These are phyloP conservation scores for Mus spicilegus DNA, from an alignment of 2,113 vertebrate genomes.

Conservation along the genomic window DNA sequence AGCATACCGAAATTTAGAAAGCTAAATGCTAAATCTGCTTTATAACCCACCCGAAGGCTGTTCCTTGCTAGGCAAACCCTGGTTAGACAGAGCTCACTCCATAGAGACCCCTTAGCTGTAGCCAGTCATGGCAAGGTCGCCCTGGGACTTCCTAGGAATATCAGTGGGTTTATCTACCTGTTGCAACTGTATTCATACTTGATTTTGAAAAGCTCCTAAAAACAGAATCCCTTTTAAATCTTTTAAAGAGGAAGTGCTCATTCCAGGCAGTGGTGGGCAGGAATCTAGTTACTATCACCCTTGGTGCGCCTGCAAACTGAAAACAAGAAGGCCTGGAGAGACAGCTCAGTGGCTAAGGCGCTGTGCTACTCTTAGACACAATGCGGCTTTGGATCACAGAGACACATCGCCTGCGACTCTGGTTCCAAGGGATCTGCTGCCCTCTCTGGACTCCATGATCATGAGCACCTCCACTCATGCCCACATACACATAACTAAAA, in stretches of 20 bases:
- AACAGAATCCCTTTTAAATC: neutral
- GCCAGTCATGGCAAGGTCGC: neutral
- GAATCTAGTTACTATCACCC: neutral
- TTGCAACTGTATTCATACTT: neutral
- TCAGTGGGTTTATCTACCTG: neutral
- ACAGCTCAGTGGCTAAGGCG: neutral
- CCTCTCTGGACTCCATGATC: neutral
- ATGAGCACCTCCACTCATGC: neutral
- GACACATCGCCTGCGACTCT: neutral
- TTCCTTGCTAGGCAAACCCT: neutral
- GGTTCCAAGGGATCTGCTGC: neutral
- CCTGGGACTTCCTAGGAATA: neutral
- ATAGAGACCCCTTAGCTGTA: neutral
- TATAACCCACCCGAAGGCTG: neutral
- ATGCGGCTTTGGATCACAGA: neutral
- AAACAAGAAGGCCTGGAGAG: neutral
- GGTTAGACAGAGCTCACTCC: neutral
- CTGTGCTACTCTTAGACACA: neutral
- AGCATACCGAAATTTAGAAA: conserved; percentile 31
- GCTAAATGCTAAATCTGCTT: neutral
- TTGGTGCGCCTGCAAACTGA: neutral
- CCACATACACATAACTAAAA: neutral
- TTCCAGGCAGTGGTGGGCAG: neutral
- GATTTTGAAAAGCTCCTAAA: neutral
- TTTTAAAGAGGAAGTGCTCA: neutral